phyloP scores from a whole-genome alignment of 2,888 invertebrate genomes.

The Lottia gigantea region DNA sequence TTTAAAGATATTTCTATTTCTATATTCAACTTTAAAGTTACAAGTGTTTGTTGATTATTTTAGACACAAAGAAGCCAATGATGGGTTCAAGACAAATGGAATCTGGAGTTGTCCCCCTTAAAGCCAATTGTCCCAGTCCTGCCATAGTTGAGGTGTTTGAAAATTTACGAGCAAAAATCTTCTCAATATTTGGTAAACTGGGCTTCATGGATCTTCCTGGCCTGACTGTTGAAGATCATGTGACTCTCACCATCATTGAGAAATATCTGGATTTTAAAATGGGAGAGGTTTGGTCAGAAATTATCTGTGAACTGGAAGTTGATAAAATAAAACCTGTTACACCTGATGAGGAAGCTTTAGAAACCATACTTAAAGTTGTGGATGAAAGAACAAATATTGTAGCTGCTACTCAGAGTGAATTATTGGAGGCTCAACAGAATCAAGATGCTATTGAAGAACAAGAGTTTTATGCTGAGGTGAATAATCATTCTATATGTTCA shows the following conservation, averaged over 20 bases:
- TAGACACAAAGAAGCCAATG: slow-evolving; percentile 59
- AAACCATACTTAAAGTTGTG: slow-evolving; percentile 64
- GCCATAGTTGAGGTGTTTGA: slow-evolving; percentile 68
- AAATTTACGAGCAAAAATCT: slow-evolving; percentile 68
- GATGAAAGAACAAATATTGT: slow-evolving; percentile 63
- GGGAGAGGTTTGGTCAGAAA: slow-evolving; percentile 68
- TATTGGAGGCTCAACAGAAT: slow-evolving; percentile 64
- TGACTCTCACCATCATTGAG: slow-evolving; percentile 67
- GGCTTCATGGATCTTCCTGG: slow-evolving; percentile 67
- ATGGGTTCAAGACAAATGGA: slow-evolving; percentile 61
- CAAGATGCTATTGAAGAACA: slow-evolving; percentile 66
- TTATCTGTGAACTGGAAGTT: slow-evolving; percentile 59
- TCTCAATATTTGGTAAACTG: slow-evolving; percentile 65
- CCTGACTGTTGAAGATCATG: slow-evolving; percentile 64
- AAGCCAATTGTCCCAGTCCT: slow-evolving; percentile 62
- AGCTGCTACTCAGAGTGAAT: slow-evolving; percentile 58
- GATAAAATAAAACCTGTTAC: slow-evolving; percentile 65
- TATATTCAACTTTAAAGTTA: too few relatives aligned
- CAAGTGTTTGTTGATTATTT: background rate
- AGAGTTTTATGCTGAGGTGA: slow-evolving; percentile 67
- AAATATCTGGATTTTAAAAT: slow-evolving; percentile 68
- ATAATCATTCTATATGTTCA: too few relatives aligned
- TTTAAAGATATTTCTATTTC: too few relatives aligned
- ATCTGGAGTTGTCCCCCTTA: slow-evolving; percentile 58
- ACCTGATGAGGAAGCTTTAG: slow-evolving; percentile 66